Conservation (phyloP, 2,797 vertebrate species). For the Hozukius guyotensis region DNA sequence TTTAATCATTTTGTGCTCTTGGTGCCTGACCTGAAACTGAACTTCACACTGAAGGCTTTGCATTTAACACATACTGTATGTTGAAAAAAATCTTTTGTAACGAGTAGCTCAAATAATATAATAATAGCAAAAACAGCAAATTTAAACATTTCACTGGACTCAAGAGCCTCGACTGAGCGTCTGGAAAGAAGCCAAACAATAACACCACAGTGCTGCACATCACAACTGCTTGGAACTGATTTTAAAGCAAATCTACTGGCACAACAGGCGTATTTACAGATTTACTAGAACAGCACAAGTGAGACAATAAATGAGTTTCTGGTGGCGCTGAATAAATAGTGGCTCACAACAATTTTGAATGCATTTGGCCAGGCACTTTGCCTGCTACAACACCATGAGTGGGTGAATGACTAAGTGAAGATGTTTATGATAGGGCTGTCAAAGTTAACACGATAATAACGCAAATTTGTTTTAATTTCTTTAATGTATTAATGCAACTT, state of each 20-base stretch:
- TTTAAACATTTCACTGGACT: slow-evolving; percentile 3
- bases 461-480: no score
- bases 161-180: not conserved
- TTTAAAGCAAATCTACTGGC: slow-evolving; percentile 16
- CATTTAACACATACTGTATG: not conserved
- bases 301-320: slow-evolving; percentile 11
- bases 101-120: not conserved
- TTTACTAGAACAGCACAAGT: not conserved
- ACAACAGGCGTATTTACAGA: slow-evolving; percentile 24
- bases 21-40: slow-evolving; percentile 4
- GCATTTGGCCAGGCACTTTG: not conserved
- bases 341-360: not conserved
- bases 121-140: not conserved
- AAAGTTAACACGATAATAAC: no score
- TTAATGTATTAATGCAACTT: no score
- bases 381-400: not conserved
- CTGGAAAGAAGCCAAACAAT: slow-evolving; percentile 12
- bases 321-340: slow-evolving; percentile 11
- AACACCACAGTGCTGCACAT: slow-evolving; percentile 6
- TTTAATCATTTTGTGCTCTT: not conserved
- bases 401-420: slow-evolving; percentile 8
- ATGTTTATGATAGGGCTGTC: slow-evolving; percentile 1
- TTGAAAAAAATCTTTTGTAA: not conserved
- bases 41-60: slow-evolving; percentile 16
- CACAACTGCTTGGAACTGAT: slow-evolving; percentile 5